These are phyloP conservation scores for Chydorus sphaericus DNA, from an alignment of 2,888 invertebrate species.

Conservation along the genomic window DNA sequence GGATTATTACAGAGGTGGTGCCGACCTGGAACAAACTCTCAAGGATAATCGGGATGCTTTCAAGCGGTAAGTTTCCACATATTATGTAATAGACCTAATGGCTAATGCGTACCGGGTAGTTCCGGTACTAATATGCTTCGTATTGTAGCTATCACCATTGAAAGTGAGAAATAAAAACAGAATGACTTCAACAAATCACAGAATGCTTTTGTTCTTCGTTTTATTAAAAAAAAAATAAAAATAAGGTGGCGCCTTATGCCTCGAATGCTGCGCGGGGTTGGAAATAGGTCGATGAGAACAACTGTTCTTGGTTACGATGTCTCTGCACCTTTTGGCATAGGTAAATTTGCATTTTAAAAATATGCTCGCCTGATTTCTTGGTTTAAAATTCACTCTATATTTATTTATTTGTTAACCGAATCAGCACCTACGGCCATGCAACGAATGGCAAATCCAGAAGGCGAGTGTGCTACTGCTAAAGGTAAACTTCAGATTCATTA, in stretches of 20 bases:
- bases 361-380: too few species aligned
- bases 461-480: slow-evolving; percentile 66
- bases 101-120: too few species aligned
- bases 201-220: slow-evolving; percentile 14
- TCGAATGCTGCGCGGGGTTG: slow-evolving; percentile 57
- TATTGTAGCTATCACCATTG: too few species aligned
- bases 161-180: too few species aligned
- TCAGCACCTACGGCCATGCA: slow-evolving; percentile 86
- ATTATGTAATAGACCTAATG: too few species aligned
- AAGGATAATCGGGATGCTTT: slow-evolving; percentile 58
- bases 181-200: too few species aligned
- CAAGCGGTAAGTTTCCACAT: slow-evolving; percentile 43
- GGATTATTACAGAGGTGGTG: slow-evolving; percentile 77
- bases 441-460: slow-evolving; percentile 74
- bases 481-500: too few species aligned
- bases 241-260: slow-evolving; percentile 60
- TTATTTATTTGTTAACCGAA: too few species aligned
- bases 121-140: too few species aligned
- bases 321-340: slow-evolving; percentile 44
- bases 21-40: slow-evolving; percentile 61
- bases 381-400: too few species aligned
- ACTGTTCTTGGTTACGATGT: slow-evolving; percentile 47
- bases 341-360: too few species aligned
- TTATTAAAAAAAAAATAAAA: slow-evolving; percentile 13
- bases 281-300: slow-evolving; percentile 43